Evolutionary conservation across 2,113 vertebrate genomes (phyloP).

Genomic region (Anas platyrhynchos): DNA sequence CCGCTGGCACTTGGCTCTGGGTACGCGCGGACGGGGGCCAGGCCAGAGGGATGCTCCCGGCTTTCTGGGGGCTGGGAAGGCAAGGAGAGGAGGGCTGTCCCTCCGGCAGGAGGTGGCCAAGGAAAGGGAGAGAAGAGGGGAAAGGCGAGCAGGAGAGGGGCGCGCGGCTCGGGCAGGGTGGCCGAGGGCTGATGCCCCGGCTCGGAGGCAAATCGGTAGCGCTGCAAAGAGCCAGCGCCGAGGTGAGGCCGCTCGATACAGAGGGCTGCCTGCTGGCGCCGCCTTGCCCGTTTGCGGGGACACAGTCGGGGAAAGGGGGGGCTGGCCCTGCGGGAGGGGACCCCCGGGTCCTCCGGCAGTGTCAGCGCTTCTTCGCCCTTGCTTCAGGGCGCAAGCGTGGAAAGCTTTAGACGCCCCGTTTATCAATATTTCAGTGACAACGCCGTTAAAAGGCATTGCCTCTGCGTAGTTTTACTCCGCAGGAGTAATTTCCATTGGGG

Average conservation of each 20-base stretch:
- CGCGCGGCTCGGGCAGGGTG: too few relatives aligned
- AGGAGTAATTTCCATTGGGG: neutral
- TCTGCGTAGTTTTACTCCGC: neutral
- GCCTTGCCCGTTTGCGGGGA: neutral
- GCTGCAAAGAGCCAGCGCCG: slow-evolving; percentile 41
- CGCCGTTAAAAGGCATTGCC: neutral
- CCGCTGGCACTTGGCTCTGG: neutral
- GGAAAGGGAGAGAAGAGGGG: neutral
- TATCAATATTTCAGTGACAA: slow-evolving; percentile 3
- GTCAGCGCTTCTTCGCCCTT: neutral
- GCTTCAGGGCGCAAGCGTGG: neutral
- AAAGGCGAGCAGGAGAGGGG: neutral
- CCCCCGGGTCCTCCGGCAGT: neutral
- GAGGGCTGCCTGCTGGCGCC: neutral
- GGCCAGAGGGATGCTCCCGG: neutral
- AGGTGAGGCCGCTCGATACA: slow-evolving; percentile 38
- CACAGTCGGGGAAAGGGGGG: neutral
- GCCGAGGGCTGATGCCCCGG: neutral
- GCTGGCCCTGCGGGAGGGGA: neutral
- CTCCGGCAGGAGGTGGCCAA: neutral
- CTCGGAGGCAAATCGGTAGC: slow-evolving; percentile 23
- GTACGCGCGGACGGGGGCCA: neutral
- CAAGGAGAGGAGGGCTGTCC: neutral
- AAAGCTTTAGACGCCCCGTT: neutral
- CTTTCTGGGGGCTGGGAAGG: neutral